A percentile compares a stretch with the other conserved stretches of the same genome.
These are phyloP conservation scores for Drosophila truncata DNA, from an alignment of 1,140 invertebrate species.

Conservation along the genomic window DNA sequence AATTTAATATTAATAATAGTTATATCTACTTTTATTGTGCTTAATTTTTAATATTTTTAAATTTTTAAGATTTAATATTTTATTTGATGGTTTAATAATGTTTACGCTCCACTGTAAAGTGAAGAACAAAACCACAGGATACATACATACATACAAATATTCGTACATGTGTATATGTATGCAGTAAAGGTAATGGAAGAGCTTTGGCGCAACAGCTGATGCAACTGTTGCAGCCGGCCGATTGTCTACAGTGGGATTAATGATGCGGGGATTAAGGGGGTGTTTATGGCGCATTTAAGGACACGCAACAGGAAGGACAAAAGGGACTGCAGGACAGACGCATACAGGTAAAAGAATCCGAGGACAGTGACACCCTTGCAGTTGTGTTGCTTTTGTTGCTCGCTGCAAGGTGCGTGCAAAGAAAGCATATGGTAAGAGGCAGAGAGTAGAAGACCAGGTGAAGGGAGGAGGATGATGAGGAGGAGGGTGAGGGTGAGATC, in stretches of 20 bases:
- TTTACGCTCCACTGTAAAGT: slow-evolving; percentile 4
- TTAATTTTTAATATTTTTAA: neutral
- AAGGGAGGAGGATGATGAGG: slow-evolving; percentile 8
- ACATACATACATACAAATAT: neutral
- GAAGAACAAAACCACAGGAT: slow-evolving; percentile 8
- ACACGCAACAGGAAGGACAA: slow-evolving; percentile 53
- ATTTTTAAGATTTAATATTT: neutral
- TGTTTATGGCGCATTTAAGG: slow-evolving; percentile 71
- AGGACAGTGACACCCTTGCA: slow-evolving; percentile 18
- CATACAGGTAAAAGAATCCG: slow-evolving; percentile 8
- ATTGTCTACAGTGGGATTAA: slow-evolving; percentile 56
- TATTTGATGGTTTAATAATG: neutral
- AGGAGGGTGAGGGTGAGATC: slow-evolving; percentile 18
- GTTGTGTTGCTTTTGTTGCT: slow-evolving; percentile 19
- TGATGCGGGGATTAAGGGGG: slow-evolving; percentile 10
- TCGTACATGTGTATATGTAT: neutral
- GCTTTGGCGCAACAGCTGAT: slow-evolving; percentile 66
- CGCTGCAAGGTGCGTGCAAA: slow-evolving; percentile 38
- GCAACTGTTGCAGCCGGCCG: slow-evolving; percentile 58
- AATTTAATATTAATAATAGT: neutral
- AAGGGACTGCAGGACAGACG: neutral
- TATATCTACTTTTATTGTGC: too few species aligned
- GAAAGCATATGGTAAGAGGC: slow-evolving; percentile 58
- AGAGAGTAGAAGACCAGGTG: neutral
- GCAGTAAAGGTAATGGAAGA: neutral